Base-by-base conservation (phyloP, 2,113 vertebrate genomes). In the Cercopithecus mona region DNA sequence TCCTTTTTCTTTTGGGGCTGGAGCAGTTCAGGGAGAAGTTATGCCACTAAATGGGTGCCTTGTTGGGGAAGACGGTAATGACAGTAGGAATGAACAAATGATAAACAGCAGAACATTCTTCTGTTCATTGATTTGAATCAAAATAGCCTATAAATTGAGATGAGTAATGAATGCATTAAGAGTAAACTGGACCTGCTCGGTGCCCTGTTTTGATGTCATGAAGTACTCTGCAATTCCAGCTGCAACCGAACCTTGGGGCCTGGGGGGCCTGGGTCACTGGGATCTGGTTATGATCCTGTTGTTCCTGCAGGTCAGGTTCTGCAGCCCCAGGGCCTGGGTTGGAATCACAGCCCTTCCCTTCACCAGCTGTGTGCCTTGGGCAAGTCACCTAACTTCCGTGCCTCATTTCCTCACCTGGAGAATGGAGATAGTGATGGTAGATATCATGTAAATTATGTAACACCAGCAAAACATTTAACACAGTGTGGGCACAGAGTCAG, bases 381-480 rank as follows among this genome's bases (percentile, higher is more conserved):
- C 14, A 43, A 68, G 40, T 11, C n/a, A 6, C 52, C 35, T 22
- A 12, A 13, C 30, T 6, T 84, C 55, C 2, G 76, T 25, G 89
- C 35, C 88, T 96, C 90, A 13, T 57, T 50, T 94, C 45, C 80
- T 23, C 30, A 30, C 27, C 12, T 82, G 75, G 38, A 66, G 45
- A 73, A 30, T 8, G 61, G 27, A 43, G 25, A 14, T 7, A 3
- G 27, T 32, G 45, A 14, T 2, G 0, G 22, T 20, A 70, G 12
- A 23, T 66, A 23, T 3, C n/a, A 1, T 6, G 12, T 14, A 43
- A 35, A 22, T 18, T 68, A 18, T 14, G 61, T 3, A 5, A 40
- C 18, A 23, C n/a, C 64, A 80, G 3, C 6, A 16, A 38, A 35
- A 20, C 16, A 8, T 3, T 20, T 40, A 32, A 30, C 40, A 7